These are phyloP conservation scores for Vireo altiloquus DNA, from an alignment of 2,113 vertebrate genomes.

Conservation along the genomic window DNA sequence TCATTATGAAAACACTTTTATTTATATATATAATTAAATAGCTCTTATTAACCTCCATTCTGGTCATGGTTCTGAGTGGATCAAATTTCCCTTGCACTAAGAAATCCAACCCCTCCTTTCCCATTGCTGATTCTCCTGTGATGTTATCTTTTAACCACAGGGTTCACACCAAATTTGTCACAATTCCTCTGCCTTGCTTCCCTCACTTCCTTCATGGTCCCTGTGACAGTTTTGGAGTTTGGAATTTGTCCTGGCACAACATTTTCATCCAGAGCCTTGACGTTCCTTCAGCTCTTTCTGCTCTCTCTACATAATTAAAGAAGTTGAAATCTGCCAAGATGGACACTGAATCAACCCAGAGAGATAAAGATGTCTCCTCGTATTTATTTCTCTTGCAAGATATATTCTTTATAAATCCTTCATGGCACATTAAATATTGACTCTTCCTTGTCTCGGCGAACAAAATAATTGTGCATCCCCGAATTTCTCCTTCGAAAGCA, in stretches of 20 bases:
- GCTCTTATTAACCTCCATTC: background rate
- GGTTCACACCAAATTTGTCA: accelerated
- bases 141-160: background rate
- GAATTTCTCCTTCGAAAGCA: background rate
- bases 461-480: constrained; percentile 7
- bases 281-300: background rate
- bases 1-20: background rate
- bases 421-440: constrained; percentile 60
- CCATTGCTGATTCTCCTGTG: background rate
- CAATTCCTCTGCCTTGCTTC: background rate
- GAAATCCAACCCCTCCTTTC: background rate
- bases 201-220: background rate
- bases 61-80: background rate
- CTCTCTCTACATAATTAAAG: constrained; percentile 33
- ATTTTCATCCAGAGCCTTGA: background rate
- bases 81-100: background rate
- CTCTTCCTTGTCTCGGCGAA: constrained; percentile 10
- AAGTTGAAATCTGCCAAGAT: background rate
- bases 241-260: background rate
- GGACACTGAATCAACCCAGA: background rate
- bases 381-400: constrained; percentile 33
- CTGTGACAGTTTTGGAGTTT: background rate
- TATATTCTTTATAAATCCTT: constrained; percentile 50
- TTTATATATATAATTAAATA: background rate
- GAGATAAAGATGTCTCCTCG: constrained; percentile 32